Base-by-base conservation (phyloP, 2,797 vertebrate species). In the Onychomys arenicola region DNA sequence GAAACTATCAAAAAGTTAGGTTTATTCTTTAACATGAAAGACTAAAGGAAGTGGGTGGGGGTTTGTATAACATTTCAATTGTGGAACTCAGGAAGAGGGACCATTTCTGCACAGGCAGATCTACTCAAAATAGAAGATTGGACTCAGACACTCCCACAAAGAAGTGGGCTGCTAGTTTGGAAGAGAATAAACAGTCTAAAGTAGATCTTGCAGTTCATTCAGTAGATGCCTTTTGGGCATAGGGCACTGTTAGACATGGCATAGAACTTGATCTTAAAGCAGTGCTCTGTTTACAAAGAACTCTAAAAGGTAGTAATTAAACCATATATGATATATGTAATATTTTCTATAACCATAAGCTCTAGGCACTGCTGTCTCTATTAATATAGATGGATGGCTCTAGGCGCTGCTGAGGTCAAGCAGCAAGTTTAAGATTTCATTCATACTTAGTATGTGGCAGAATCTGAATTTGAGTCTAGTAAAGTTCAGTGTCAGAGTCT, bases 61-160 rank as follows among this genome's bases (percentile, higher is more conserved):
- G 49, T 94, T 96, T 97, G 82, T 94, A 43, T 96, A 94, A 88
- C 76, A 87, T 93, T 96, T 95, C 82, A 59, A 5, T 94, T 91
- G 82, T 94, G 32, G 87, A 95, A 29, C 78, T 82, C 55, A 52
- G 85, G 93, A 95, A 96, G 63, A 88, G 77, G 46, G 71, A 94
- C 82, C 92, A 71, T 89, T 96, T 93, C 55, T 94, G 46, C 5
- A 9, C 43, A 94, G 92, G n/a, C 59, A 93, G 29, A 37, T 94
- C 49, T 92, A 75, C 84, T 95, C 84, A 90, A 23, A 95, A 95
- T 83, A 95, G 61, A 95, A 82, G 27, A 71, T 27, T 88, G 14
- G 23, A 91, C 46, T 94, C 85, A 81, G 81, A 77, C 59, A 82
- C 55, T 78, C 46, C 84, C 76, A 21, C 83, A 85, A 92, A 84